phyloP scores from a whole-genome alignment of 2,113 vertebrate species.

The Phainopepla nitens region DNA sequence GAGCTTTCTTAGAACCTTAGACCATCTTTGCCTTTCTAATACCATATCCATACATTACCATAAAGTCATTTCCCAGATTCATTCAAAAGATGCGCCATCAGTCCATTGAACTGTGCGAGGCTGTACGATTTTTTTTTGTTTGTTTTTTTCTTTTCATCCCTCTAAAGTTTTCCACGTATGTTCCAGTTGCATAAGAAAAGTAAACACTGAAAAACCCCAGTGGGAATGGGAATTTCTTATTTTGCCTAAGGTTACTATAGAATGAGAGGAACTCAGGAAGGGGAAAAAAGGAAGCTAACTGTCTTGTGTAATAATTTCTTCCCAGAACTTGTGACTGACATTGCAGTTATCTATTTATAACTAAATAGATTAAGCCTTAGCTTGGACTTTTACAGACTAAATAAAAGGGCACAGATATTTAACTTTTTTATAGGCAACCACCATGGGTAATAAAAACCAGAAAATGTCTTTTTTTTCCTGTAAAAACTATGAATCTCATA shows the following conservation, averaged over 20 bases:
- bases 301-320: neutral
- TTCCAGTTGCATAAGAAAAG: neutral
- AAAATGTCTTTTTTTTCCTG: neutral
- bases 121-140: fast-evolving
- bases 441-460: neutral
- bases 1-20: neutral
- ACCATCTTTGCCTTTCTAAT: neutral
- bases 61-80: neutral
- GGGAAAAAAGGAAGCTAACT: neutral
- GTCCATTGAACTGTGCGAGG: neutral
- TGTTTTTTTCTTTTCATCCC: neutral
- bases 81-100: neutral
- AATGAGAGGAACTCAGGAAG: neutral
- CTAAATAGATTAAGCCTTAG: neutral
- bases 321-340: neutral
- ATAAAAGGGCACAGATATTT: neutral
- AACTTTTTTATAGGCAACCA: neutral
- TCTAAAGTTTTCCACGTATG: neutral
- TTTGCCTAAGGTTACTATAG: neutral
- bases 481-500: neutral
- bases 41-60: neutral
- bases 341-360: neutral
- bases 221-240: neutral
- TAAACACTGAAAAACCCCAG: neutral
- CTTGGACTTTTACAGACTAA: neutral